Percentiles rank a stretch among this genome's conserved stretches.
Conservation (phyloP, 2,888 invertebrate genomes). For the Leptinotarsa peninsularis region DNA sequence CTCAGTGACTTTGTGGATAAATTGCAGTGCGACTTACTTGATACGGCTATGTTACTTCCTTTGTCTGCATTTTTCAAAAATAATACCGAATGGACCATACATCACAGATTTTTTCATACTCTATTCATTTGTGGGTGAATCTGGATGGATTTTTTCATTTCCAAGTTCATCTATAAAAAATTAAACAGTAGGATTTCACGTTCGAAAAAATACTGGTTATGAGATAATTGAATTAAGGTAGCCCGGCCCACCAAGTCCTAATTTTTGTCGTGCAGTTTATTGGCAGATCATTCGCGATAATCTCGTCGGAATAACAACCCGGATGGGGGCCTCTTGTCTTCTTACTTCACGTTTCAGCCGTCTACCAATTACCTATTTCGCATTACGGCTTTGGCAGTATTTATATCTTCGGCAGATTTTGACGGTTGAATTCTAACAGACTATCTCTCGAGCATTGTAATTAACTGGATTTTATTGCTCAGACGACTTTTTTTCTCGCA, state of each 20-base stretch:
- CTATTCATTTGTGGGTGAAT: too few relatives aligned
- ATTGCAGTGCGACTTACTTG: too few relatives aligned
- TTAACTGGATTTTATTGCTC: slow-evolving; percentile 16
- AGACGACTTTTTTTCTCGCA: slow-evolving; percentile 18
- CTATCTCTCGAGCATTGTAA: slow-evolving; percentile 12
- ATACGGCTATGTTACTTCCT: too few relatives aligned
- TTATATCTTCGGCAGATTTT: slow-evolving; percentile 3
- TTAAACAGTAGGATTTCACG: too few relatives aligned
- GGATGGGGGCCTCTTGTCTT: slow-evolving; percentile 49
- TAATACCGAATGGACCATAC: too few relatives aligned
- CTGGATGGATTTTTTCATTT: too few relatives aligned
- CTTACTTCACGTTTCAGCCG: slow-evolving; percentile 24
- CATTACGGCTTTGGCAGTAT: slow-evolving; percentile 1
- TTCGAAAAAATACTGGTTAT: too few relatives aligned
- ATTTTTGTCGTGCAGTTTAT: slow-evolving; percentile 1
- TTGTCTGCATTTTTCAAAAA: too few relatives aligned
- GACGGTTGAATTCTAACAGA: slow-evolving; percentile 22
- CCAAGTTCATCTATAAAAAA: too few relatives aligned
- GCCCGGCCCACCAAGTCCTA: background rate
- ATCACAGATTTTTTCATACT: too few relatives aligned
- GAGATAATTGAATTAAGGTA: too few relatives aligned
- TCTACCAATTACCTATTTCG: slow-evolving; percentile 24
- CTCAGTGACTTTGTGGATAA: too few relatives aligned
- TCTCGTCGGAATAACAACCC: slow-evolving; percentile 40
- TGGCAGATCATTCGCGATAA: slow-evolving; percentile 7